phyloP scores from a whole-genome alignment of 2,888 invertebrate genomes.

The Pherbina coryleti region DNA sequence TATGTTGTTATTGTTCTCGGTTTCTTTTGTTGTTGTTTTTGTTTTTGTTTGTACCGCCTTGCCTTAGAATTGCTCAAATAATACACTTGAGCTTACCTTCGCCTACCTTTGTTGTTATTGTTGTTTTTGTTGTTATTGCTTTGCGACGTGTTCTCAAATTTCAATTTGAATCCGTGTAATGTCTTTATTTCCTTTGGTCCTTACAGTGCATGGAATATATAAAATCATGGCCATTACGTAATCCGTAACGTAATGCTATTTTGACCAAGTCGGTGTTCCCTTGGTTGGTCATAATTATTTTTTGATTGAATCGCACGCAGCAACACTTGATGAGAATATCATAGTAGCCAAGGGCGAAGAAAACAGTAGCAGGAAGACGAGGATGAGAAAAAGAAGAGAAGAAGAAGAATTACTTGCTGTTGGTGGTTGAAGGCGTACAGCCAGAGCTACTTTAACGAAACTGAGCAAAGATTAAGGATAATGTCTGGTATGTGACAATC shows the following conservation, averaged over 20 bases:
- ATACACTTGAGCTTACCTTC: background rate
- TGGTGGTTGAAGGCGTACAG: too few species aligned
- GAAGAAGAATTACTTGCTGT: background rate
- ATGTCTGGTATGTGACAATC: slow-evolving; percentile 30
- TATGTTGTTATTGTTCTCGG: background rate
- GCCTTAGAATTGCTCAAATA: background rate
- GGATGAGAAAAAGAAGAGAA: background rate
- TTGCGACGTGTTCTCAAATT: slow-evolving; percentile 50
- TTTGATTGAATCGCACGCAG: slow-evolving; percentile 59
- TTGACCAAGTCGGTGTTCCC: slow-evolving; percentile 45
- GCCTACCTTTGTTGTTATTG: background rate
- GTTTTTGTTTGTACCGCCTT: background rate
- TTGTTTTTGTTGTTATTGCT: slow-evolving; percentile 9
- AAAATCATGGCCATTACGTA: slow-evolving; percentile 11
- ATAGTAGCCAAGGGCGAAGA: background rate
- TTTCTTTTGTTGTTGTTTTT: background rate
- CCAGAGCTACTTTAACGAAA: background rate
- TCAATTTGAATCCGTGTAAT: slow-evolving; percentile 49
- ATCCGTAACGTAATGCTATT: background rate
- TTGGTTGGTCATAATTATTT: slow-evolving; percentile 60
- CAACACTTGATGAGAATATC: slow-evolving; percentile 40
- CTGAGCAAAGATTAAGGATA: slow-evolving; percentile 17
- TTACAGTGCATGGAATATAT: too few species aligned
- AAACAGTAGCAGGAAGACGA: background rate
- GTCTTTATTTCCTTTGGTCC: too few species aligned